Evolutionary conservation across 2,888 invertebrate species (phyloP), one percentile per base, ranked within the genome.

Genomic region (Abrostola triplasia): DNA sequence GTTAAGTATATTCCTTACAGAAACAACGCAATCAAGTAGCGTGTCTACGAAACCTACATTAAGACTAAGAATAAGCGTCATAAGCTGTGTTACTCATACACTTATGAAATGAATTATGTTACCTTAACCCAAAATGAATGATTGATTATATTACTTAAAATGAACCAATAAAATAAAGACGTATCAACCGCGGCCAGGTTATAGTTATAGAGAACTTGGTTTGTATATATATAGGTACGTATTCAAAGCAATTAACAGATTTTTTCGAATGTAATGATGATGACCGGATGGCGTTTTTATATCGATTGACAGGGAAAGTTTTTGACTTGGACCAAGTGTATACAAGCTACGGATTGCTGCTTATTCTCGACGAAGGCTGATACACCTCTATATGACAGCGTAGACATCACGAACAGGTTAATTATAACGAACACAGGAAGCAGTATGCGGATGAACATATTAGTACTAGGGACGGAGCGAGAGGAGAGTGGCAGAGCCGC

Each of bases 401-500:
- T 42, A 49, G 63, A 64, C 53, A 37, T 50, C 47, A 64, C 56
- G 54, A 53, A 51, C 42, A 47, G 60, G 66, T 77, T 70, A 72
- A 59, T 52, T 48, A 36, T 53, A 67, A 66, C 59, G 69, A 77
- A 79, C 84, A 87, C 87, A 85, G 85, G 86, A 86, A 86, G 85
- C 86, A 81, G 82, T 70, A 73, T 77, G 69, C 66, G 59, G 64
- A 72, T 76, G 77, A 74, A 56, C 48, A 24, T 65, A 77, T 81
- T 71, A 63, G 74, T 64, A 13, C 9, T 9, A 41, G 66, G 69
- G 64, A 54, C 65, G 71, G 67, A 71, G 85, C 75, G 85, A 76
- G 87, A 85, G 84, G 84, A 82, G 83, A 67, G 84, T 81, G 86
- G 84, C 80, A 77, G 84, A 83, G 86, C 84, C 86, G 91, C 90